These are phyloP conservation scores for Manis javanica DNA, from an alignment of 2,797 vertebrate species.

Conservation along the genomic window DNA sequence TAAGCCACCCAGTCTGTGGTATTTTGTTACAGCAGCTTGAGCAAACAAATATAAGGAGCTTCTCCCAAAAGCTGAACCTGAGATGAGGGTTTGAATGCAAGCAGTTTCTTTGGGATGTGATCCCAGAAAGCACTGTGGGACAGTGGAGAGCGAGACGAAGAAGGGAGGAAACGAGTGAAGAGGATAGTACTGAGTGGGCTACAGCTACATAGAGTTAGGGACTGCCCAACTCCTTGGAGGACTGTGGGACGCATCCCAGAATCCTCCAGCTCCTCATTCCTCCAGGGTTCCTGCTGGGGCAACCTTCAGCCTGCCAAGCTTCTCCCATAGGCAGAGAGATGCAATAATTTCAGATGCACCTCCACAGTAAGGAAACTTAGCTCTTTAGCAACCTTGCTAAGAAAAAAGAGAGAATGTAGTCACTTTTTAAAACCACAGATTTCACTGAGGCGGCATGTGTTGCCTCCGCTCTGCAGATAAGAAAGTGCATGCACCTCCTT, in stretches of 20 bases:
- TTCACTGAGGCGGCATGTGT: neutral
- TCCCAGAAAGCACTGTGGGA: neutral
- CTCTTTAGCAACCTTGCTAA: neutral
- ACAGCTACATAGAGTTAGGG: neutral
- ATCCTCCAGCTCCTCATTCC: neutral
- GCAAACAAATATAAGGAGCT: neutral
- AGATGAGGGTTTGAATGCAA: neutral
- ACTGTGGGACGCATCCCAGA: neutral
- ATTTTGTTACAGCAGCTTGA: neutral
- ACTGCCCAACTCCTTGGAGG: neutral
- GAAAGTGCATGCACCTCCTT: neutral
- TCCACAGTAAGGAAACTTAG: neutral
- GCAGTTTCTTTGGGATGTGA: neutral
- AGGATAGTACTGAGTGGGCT: neutral
- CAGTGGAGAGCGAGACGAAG: neutral
- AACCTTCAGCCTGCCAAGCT: neutral
- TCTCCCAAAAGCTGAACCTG: neutral
- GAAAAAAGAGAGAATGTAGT: neutral
- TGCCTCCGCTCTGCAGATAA: neutral
- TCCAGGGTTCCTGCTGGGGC: neutral
- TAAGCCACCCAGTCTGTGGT: neutral
- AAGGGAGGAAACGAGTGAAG: neutral
- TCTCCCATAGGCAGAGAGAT: neutral
- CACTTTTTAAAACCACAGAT: neutral
- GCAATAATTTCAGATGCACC: neutral